Evolutionary conservation across 37 sponge, comb jelly and placozoan genomes (phyloP), one percentile per base, ranked within the genome.

Genomic region (Diacarnus erythraeanus): DNA sequence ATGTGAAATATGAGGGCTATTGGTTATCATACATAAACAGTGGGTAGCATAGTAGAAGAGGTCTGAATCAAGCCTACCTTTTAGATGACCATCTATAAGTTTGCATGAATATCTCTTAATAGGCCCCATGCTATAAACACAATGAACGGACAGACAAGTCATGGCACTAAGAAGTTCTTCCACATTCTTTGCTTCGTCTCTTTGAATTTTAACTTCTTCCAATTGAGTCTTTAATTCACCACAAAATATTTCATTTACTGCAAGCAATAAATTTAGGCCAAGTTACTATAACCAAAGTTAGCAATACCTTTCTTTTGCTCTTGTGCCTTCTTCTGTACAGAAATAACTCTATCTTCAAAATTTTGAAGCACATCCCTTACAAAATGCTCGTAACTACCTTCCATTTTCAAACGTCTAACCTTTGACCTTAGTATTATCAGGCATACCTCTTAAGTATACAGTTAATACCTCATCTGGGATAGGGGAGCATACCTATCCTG

Each of bases 261-360:
- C 0, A 42, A 27, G 31, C 6, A 35, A 20, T 22, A 5, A 59
- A 38, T 15, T 15, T 1, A 3, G 4, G 42, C 6, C 25, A 34
- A 22, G 21, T 2, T 38, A 34, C 1, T 59, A 3, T 59, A 38
- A 57, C 12, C 12, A 59, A 31, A 38, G 34, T 25, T 33, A 74
- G 31, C 1, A 58, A 47, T 29, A 84, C 85, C 87, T 76, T 37
- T 68, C 2, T 56, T 39, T 38, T 69, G 77, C 47, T 82, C 77
- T 42, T 88, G 82, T 36, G 83, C 77, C 17, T 22, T 47, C 31
- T 41, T 36, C 38, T 88, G 88, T 22, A 72, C 74, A 17, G 63
- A 23, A 30, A 33, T 29, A 22, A 82, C 78, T 38, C 68, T 20
- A 3, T 30, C 22, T 10, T 88, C 82, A 15, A 82, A 59, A 26